Conservation (phyloP, 1,140 invertebrate genomes). For the Leucophenga varia region DNA sequence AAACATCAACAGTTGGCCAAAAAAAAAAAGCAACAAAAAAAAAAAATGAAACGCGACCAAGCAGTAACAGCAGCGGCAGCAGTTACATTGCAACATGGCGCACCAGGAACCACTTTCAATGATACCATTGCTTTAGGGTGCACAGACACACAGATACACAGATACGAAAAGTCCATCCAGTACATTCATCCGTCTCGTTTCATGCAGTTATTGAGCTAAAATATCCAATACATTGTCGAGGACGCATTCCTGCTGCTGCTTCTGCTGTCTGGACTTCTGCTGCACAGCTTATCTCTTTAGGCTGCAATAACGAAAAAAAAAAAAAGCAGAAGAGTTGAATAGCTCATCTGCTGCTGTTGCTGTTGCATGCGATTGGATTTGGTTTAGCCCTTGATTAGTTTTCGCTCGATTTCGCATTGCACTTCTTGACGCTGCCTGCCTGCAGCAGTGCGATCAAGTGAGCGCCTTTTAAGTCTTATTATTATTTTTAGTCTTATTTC, state of each 20-base stretch:
- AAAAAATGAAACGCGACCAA: slow-evolving; percentile 15
- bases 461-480: too few species aligned
- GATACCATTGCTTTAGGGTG: background rate
- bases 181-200: too few species aligned
- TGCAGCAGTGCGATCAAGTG: too few species aligned
- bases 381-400: slow-evolving; percentile 53
- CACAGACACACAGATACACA: slow-evolving; percentile 44
- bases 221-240: slow-evolving; percentile 17
- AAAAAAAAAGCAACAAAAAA: slow-evolving; percentile 7
- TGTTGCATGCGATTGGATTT: slow-evolving; percentile 51
- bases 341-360: slow-evolving; percentile 31
- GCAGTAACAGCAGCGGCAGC: background rate
- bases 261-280: slow-evolving; percentile 11
- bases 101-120: slow-evolving; percentile 7
- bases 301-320: too few species aligned
- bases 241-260: slow-evolving; percentile 12
- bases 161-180: slow-evolving; percentile 31
- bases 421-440: slow-evolving; percentile 40
- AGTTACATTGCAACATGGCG: slow-evolving; percentile 37
- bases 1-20: slow-evolving; percentile 50
- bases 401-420: slow-evolving; percentile 33
- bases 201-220: too few species aligned
- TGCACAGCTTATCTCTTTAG: slow-evolving; percentile 1
- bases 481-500: background rate
- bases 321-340: background rate